A percentile compares a stretch with the other conserved stretches of the same genome.
Conservation (phyloP, 2,888 invertebrate genomes). For the Trilocha varians region DNA sequence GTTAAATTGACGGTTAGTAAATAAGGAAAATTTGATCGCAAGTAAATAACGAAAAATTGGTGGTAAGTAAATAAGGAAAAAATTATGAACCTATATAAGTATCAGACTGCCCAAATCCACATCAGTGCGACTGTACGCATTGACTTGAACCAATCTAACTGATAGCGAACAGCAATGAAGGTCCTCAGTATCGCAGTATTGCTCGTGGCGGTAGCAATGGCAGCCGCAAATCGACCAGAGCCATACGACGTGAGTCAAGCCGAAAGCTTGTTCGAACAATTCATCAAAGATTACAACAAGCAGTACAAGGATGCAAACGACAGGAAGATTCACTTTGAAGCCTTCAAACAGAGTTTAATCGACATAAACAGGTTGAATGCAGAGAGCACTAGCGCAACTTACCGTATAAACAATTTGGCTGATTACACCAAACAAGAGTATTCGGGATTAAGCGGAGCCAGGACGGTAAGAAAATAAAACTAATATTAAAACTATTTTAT, state of each 20-base stretch:
- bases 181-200: background rate
- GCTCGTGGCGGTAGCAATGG: background rate
- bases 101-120: no score
- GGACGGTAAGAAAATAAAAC: no score
- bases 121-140: no score
- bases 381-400: slow-evolving; percentile 14
- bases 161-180: background rate
- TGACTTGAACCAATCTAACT: background rate
- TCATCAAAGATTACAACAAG: slow-evolving; percentile 24
- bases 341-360: slow-evolving; percentile 24
- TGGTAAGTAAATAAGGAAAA: no score
- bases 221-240: slow-evolving; percentile 4
- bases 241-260: slow-evolving; percentile 26
- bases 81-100: no score
- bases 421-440: slow-evolving; percentile 30
- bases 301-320: slow-evolving; percentile 32
- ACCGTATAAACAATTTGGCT: slow-evolving; percentile 31
- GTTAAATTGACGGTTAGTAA: no score
- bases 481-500: no score
- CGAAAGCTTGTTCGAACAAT: slow-evolving; percentile 24
- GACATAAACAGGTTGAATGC: slow-evolving; percentile 25
- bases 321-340: slow-evolving; percentile 22
- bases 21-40: no score
- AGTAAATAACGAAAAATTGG: no score
- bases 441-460: no score